Percentiles rank a stretch among this genome's conserved stretches.
Evolutionary conservation across 2,888 invertebrate species (phyloP).

Genomic region (Thysanoteuthis rhombus): DNA sequence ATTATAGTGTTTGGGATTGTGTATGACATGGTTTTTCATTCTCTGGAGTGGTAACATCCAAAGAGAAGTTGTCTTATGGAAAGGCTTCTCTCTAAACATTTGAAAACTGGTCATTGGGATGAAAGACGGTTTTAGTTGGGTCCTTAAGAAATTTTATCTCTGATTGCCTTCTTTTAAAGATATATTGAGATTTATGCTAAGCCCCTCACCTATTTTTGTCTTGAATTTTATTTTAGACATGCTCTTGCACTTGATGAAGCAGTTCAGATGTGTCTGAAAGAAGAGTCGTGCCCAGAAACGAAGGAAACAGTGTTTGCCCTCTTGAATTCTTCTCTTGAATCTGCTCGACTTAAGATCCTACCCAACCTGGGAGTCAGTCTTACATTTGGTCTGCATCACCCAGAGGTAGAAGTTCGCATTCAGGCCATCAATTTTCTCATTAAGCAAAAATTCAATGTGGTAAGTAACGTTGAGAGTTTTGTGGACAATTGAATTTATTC

Average conservation of each 20-base stretch:
- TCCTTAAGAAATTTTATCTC: too few relatives aligned
- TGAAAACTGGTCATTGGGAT: too few relatives aligned
- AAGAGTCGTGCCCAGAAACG: constrained; percentile 39
- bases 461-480: constrained; percentile 70
- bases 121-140: too few relatives aligned
- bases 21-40: too few relatives aligned
- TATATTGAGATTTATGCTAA: too few relatives aligned
- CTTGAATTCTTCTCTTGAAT: constrained; percentile 52
- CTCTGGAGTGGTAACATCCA: too few relatives aligned
- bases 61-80: too few relatives aligned
- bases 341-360: constrained; percentile 54
- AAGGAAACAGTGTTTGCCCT: constrained; percentile 50
- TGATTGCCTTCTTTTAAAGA: too few relatives aligned
- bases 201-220: too few relatives aligned
- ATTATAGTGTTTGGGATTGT: too few relatives aligned
- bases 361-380: constrained; percentile 66
- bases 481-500: too few relatives aligned
- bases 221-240: constrained; percentile 41
- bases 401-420: constrained; percentile 75
- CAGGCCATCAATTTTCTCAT: constrained; percentile 77
- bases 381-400: constrained; percentile 80
- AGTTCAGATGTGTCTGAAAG: constrained; percentile 41
- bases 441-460: constrained; percentile 62
- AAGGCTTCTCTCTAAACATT: too few relatives aligned
- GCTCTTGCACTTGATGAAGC: constrained; percentile 49